These are phyloP conservation scores for Coregonus ussuriensis DNA, from an alignment of 2,797 vertebrate genomes.

Conservation along the genomic window DNA sequence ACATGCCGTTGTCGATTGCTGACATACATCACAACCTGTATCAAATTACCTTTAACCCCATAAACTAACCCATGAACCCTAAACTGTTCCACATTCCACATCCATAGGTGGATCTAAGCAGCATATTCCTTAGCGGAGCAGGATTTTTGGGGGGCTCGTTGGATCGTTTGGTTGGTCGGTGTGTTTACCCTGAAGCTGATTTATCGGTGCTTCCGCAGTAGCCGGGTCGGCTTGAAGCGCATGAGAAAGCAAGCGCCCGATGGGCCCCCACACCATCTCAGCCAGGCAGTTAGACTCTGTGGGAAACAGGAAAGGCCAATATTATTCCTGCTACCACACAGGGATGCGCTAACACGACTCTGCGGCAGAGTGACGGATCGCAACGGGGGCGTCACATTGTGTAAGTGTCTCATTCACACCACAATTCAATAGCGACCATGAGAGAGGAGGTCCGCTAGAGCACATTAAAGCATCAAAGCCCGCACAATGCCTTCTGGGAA, in stretches of 20 bases:
- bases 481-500: slow-evolving; percentile 16
- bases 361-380: background rate
- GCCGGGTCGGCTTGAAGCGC: slow-evolving; percentile 41
- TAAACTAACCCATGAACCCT: no score
- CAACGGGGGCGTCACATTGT: background rate
- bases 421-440: slow-evolving; percentile 24
- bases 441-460: background rate
- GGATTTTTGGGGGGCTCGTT: background rate
- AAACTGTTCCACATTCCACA: no score
- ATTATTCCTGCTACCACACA: slow-evolving; percentile 58
- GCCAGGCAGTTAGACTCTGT: slow-evolving; percentile 36
- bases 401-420: slow-evolving; percentile 23
- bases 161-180: background rate
- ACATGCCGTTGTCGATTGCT: background rate
- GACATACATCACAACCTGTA: slow-evolving; percentile 6
- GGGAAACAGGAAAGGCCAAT: slow-evolving; percentile 67
- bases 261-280: no score
- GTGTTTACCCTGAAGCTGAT: slow-evolving; percentile 59
- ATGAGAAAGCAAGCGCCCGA: no score
- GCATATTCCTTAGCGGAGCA: no score
- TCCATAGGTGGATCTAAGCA: no score
- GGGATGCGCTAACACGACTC: slow-evolving; percentile 40
- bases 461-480: background rate
- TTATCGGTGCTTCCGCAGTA: slow-evolving; percentile 55
- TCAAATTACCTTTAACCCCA: background rate